Base-by-base conservation (phyloP, 2,888 invertebrate species). In the Drosophila picticornis region DNA sequence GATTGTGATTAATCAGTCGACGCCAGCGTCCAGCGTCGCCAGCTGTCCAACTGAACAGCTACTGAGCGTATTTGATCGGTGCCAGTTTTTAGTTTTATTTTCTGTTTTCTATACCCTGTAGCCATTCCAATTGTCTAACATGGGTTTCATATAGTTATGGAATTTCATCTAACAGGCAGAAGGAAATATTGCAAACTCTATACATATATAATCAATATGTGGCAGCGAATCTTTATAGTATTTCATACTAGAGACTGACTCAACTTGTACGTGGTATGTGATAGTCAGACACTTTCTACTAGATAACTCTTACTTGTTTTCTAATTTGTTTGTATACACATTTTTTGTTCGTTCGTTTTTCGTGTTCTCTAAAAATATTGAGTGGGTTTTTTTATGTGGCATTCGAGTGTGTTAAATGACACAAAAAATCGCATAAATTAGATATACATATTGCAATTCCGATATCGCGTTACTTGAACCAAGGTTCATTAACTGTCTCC, bases 391-490 rank as follows among this genome's bases (percentile, higher is more conserved):
- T 72, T 76, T 71, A 72, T 76, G 78, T 84, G 75, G 63, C 70
- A 69, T 75, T 71, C 69, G 75, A 89, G 84, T 89, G 84, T 89
- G 79, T 88, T 88, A 79, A 85, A 88, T 80, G 59, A 76, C 73
- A 90, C 83, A 74, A 84, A 89, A 89, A 82, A 79, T 75, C 83
- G 90, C 86, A 90, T 86, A 90, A 86, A 86, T 86, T 90, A 90
- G 77, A 88, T 86, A 88, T 62, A 81, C 70, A 73, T 80, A 90
- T 90, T 86, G 90, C 85, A 86, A 78, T 90, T 83, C 51, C 75
- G 77, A 80, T 86, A 86, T 86, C 85, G 78, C 83, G 71, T 86
- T 88, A 90, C 90, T 90, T 88, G 80, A 83, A 77, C 90, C 85
- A 75, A 77, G 78, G 90, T 90, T 90, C 86, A 80, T 85, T 90